These are phyloP conservation scores for Epizoanthus stellaris DNA, from an alignment of 92 coral and sea anemone genomes.

Conservation along the genomic window DNA sequence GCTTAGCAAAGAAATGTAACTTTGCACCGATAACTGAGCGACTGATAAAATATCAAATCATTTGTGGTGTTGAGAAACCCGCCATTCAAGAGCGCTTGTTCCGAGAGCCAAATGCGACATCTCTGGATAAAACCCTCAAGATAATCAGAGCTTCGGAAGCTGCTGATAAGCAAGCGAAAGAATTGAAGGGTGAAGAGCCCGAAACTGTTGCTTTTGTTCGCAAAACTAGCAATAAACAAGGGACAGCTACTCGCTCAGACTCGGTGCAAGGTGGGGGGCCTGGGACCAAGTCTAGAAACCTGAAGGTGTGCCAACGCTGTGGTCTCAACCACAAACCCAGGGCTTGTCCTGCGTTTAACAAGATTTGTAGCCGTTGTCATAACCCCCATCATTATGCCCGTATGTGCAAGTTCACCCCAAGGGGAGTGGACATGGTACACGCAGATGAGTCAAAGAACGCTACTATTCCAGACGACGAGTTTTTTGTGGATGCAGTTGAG, in stretches of 20 bases:
- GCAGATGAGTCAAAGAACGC: background rate
- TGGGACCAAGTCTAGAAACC: background rate
- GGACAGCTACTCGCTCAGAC: background rate
- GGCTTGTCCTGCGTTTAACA: constrained; percentile 19
- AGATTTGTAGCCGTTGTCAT: constrained; percentile 19
- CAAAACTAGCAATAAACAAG: constrained; percentile 14
- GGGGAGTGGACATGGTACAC: constrained; percentile 2
- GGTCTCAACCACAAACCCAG: constrained; percentile 25
- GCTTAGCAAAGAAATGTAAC: constrained; percentile 29
- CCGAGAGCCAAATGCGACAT: constrained; percentile 18
- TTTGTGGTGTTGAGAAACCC: constrained; percentile 22
- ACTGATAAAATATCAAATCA: constrained; percentile 5
- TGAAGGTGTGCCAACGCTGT: constrained; percentile 9
- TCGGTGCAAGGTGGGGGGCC: too few relatives aligned
- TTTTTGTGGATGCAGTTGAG: background rate
- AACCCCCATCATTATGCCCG: constrained; percentile 28
- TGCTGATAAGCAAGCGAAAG: constrained; percentile 12
- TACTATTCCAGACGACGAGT: background rate
- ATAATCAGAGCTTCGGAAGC: background rate
- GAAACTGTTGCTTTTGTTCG: constrained; percentile 17
- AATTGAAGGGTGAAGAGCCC: background rate
- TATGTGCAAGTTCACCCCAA: background rate
- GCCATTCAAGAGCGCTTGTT: constrained; percentile 28
- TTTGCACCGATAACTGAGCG: constrained; percentile 33
- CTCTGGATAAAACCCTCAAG: constrained; percentile 23